Evolutionary conservation across 53 echinoderm and acorn worm genomes (phyloP).

Genomic region (Henricia sp.): DNA sequence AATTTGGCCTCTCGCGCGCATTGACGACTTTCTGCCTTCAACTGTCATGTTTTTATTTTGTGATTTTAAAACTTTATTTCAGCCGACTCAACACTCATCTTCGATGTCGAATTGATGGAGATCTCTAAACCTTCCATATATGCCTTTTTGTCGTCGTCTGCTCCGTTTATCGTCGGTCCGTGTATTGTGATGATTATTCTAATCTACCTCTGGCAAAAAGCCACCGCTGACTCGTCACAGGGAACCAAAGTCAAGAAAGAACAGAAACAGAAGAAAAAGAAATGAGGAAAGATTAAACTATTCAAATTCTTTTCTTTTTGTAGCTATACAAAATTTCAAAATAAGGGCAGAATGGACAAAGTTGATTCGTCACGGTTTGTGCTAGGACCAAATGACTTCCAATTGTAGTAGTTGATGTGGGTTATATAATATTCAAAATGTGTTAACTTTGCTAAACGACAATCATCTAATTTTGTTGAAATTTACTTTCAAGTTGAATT

Average conservation of each 20-base stretch:
- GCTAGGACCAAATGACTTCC: too few relatives aligned
- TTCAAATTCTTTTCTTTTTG: background rate
- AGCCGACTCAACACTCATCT: slow-evolving; percentile 83
- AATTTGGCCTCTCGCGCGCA: too few relatives aligned
- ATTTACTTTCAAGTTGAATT: too few relatives aligned
- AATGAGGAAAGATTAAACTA: background rate
- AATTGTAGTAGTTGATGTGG: too few relatives aligned
- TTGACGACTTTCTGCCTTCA: too few relatives aligned
- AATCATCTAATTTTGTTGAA: too few relatives aligned
- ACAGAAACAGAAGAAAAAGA: slow-evolving; percentile 41
- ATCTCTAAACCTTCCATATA: slow-evolving; percentile 50
- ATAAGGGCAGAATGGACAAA: background rate
- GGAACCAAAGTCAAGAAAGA: background rate
- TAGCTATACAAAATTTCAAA: background rate
- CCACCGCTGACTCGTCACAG: slow-evolving; percentile 53
- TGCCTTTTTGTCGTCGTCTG: background rate
- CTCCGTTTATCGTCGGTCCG: slow-evolving; percentile 70
- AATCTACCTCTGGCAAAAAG: slow-evolving; percentile 79
- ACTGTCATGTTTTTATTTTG: too few relatives aligned
- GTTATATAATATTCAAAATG: too few relatives aligned
- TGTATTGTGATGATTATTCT: slow-evolving; percentile 55
- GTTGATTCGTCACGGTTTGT: too few relatives aligned
- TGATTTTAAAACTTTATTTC: too few relatives aligned
- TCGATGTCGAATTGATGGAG: slow-evolving; percentile 75
- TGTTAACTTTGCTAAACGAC: too few relatives aligned